A percentile compares a stretch with the other conserved stretches of the same genome.
These are phyloP conservation scores for Danionella dracula DNA, from an alignment of 2,797 vertebrate genomes.

Conservation along the genomic window DNA sequence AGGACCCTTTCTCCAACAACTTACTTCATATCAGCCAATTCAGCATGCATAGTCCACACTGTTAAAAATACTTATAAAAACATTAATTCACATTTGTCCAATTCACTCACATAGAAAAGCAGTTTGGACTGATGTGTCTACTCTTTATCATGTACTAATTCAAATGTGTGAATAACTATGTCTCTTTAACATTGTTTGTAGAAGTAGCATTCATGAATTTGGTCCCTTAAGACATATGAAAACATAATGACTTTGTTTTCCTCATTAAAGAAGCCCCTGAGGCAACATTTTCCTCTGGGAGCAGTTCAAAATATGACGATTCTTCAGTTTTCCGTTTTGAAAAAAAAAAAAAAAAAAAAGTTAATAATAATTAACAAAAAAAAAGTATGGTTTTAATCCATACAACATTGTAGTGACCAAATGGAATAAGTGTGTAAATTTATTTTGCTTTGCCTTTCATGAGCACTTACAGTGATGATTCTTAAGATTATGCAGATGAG, in stretches of 20 bases:
- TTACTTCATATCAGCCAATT: too few relatives aligned
- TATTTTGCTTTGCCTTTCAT: constrained; percentile 10
- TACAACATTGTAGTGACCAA: neutral
- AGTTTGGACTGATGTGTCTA: too few relatives aligned
- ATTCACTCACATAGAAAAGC: too few relatives aligned
- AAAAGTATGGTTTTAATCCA: too few relatives aligned
- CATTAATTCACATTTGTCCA: too few relatives aligned
- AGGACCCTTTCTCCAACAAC: too few relatives aligned
- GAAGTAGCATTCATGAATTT: neutral
- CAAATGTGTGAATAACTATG: neutral
- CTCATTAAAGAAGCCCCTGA: neutral
- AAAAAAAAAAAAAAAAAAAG: too few relatives aligned
- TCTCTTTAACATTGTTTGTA: neutral
- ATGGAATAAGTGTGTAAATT: neutral
- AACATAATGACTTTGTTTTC: neutral
- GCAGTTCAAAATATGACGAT: neutral
- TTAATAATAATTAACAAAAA: too few relatives aligned
- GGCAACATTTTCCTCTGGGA: neutral
- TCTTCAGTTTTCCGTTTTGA: neutral
- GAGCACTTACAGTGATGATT: constrained; percentile 2
- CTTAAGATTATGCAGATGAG: constrained; percentile 26
- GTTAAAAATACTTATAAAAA: too few relatives aligned
- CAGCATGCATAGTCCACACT: too few relatives aligned
- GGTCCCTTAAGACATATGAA: neutral
- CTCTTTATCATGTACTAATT: neutral